Conservation (phyloP, 2,113 vertebrate genomes). For the Podiceps cristatus region DNA sequence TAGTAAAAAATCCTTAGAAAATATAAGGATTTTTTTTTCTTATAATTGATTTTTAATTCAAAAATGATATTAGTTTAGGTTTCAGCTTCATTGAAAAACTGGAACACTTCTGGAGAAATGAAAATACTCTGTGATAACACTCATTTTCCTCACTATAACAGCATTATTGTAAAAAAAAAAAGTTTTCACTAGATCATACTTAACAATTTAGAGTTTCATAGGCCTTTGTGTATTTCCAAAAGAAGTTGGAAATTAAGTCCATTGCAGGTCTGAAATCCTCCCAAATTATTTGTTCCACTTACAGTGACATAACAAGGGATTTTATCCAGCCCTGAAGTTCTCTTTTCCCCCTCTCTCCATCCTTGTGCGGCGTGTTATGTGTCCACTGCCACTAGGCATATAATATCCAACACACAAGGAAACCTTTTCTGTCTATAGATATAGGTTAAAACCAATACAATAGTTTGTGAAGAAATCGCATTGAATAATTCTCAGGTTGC, state of each 20-base stretch:
- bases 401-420: neutral
- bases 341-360: neutral
- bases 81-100: neutral
- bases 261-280: neutral
- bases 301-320: neutral
- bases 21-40: neutral
- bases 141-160: neutral
- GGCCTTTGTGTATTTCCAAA: neutral
- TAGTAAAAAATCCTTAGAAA: neutral
- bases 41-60: neutral
- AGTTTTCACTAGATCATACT: neutral
- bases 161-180: neutral
- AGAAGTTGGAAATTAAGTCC: neutral
- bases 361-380: neutral
- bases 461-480: neutral
- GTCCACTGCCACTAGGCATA: neutral
- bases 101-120: neutral
- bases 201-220: neutral
- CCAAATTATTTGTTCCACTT: neutral
- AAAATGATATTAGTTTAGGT: neutral
- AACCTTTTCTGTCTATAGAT: neutral
- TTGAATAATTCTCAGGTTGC: neutral
- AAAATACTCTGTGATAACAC: neutral
- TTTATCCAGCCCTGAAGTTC: neutral
- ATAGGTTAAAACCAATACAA: neutral